Percentiles rank a stretch among this genome's conserved stretches.
Evolutionary conservation across 2,797 vertebrate genomes (phyloP).

Genomic region (Pipistrellus pipistrellus): DNA sequence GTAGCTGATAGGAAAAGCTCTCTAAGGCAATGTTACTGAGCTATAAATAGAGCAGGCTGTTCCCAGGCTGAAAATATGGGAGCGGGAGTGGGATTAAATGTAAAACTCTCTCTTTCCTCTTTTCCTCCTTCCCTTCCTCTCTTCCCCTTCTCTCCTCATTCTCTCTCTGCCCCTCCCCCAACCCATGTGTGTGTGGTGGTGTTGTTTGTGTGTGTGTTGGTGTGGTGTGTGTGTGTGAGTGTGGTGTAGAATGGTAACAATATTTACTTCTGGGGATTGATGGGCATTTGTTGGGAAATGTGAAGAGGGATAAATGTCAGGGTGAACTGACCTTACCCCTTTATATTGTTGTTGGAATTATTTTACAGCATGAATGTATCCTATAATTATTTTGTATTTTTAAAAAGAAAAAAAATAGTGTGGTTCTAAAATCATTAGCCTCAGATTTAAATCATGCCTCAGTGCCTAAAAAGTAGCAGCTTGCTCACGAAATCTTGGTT

Average conservation of each 20-base stretch:
- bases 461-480: neutral
- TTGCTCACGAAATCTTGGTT: slow-evolving; percentile 4
- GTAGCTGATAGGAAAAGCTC: neutral
- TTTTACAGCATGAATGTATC: neutral
- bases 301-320: neutral
- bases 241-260: neutral
- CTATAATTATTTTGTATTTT: neutral
- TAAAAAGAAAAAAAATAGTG: neutral
- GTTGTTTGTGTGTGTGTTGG: neutral
- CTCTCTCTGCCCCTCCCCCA: rapidly evolving
- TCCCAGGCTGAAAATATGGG: neutral
- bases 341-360: slow-evolving; percentile 17
- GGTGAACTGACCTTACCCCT: neutral
- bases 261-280: neutral
- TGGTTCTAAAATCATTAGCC: neutral
- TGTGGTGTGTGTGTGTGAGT: neutral
- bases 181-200: neutral
- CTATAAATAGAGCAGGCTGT: neutral
- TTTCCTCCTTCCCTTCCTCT: neutral
- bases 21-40: neutral
- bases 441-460: neutral
- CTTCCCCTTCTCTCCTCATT: too few species aligned
- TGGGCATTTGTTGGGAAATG: neutral
- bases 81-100: neutral
- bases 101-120: neutral